A percentile compares a stretch with the other conserved stretches of the same genome.
Evolutionary conservation across 1,140 invertebrate species (phyloP).

Genomic region (Danaus plexippus): DNA sequence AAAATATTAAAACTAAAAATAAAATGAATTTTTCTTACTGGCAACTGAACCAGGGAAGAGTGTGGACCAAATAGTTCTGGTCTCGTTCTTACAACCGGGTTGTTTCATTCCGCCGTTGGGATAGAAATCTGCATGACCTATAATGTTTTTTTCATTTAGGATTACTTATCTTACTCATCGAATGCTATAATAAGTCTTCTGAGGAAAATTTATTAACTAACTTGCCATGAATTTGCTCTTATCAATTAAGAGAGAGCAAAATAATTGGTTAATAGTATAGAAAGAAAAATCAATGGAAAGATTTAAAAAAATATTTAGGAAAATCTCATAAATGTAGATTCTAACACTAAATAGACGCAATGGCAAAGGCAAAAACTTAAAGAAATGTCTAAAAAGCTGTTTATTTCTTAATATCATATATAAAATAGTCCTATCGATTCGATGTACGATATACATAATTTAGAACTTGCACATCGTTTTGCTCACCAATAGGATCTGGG

Average conservation of each 20-base stretch:
- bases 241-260: no score
- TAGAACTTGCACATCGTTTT: no score
- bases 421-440: no score
- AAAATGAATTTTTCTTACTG: constrained; percentile 38
- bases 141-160: no score
- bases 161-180: no score
- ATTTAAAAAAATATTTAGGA: not conserved
- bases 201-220: no score
- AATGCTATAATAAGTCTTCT: no score
- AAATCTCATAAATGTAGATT: not conserved
- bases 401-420: no score
- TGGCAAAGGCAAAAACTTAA: not conserved
- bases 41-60: constrained; percentile 43
- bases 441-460: no score
- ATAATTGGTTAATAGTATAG: no score
- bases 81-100: constrained; percentile 65
- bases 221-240: no score
- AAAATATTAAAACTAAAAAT: no score
- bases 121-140: constrained; percentile 79
- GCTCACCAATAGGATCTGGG: constrained; percentile 68
- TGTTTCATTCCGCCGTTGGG: constrained; percentile 78
- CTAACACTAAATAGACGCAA: not conserved
- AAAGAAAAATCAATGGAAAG: not conserved
- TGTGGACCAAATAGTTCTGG: constrained; percentile 46
- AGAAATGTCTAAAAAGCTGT: not conserved